Evolutionary conservation across 2,888 invertebrate genomes (phyloP), one percentile per base, ranked within the genome.

Genomic region (Andrena minutula): DNA sequence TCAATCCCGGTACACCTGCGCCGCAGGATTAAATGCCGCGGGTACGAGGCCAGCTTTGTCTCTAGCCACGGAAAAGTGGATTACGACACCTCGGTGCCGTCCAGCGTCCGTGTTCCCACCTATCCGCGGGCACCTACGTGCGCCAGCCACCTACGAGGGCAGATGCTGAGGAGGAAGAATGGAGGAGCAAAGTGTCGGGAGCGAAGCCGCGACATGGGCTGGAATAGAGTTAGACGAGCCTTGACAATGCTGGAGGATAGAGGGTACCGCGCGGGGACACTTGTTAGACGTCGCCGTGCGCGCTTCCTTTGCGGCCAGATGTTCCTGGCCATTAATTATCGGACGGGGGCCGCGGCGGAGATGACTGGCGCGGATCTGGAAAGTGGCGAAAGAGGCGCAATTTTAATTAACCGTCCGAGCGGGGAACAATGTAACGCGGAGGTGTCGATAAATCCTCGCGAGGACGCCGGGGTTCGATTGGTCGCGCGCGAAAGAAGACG

Each of bases 231-330:
- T 35, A 79, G 84, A 82, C 84, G 86, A 84, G 83, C 79, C 86
- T 87, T 83, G 89, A 89, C 90, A 90, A 89, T 88, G 87, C 72
- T 84, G 85, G 85, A 85, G 89, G 88, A 88, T 84, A 74, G 77
- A 79, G 86, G 47, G 79, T 75, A 77, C 63, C 71, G 71, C 76
- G 84, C 86, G 88, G 87, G 85, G 88, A 91, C 91, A 89, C 90
- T 90, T 89, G 91, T 90, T 86, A 86, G 60, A 86, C 78, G 90
- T 88, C 88, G 79, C 73, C 82, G 81, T 53, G 61, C 83, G 88
- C 89, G 84, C 85, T 88, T 84, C 86, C 88, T 89, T 88, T 79
- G 84, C 80, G 84, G 73, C 84, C 87, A 79, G 78, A 79, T 82
- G 84, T 82, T 75, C 76, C 77, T 82, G 73, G 82, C 78, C 85